Conservation (phyloP, 2,797 vertebrate genomes). For the Gallinago nigripennis region DNA sequence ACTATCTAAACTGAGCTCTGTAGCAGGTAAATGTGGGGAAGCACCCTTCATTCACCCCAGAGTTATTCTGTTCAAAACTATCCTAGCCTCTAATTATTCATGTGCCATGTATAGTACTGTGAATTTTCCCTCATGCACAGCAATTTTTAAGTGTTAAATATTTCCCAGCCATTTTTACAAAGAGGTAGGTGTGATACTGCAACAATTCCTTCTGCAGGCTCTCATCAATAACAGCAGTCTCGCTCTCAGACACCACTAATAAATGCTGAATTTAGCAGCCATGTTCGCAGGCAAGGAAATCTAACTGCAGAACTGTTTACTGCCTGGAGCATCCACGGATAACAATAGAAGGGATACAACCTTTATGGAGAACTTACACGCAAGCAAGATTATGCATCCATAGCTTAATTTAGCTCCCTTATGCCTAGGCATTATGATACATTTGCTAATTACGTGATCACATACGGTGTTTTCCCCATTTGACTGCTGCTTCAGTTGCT, state of each 20-base stretch:
- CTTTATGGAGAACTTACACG: neutral
- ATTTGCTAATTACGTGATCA: neutral
- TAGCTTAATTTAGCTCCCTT: slow-evolving; percentile 29
- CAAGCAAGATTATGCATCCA: neutral
- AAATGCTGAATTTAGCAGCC: slow-evolving; percentile 20
- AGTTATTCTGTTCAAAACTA: neutral
- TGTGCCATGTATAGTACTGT: neutral
- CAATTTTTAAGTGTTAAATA: neutral
- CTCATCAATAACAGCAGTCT: neutral
- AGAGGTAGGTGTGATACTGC: neutral
- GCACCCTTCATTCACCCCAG: neutral
- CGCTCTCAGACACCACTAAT: neutral
- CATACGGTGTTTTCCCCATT: neutral
- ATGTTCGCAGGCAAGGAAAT: slow-evolving; percentile 4
- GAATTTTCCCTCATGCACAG: neutral
- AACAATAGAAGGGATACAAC: neutral
- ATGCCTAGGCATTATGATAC: neutral
- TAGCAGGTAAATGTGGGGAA: neutral
- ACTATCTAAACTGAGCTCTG: neutral
- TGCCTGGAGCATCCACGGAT: neutral
- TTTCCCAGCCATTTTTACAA: neutral
- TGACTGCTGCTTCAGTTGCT: neutral
- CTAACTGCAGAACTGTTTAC: neutral
- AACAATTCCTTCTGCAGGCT: neutral
- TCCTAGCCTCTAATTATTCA: neutral